A percentile compares a stretch with the other conserved stretches of the same genome.
Evolutionary conservation across 2,797 vertebrate species (phyloP).

Genomic region (Chaunax sp.): DNA sequence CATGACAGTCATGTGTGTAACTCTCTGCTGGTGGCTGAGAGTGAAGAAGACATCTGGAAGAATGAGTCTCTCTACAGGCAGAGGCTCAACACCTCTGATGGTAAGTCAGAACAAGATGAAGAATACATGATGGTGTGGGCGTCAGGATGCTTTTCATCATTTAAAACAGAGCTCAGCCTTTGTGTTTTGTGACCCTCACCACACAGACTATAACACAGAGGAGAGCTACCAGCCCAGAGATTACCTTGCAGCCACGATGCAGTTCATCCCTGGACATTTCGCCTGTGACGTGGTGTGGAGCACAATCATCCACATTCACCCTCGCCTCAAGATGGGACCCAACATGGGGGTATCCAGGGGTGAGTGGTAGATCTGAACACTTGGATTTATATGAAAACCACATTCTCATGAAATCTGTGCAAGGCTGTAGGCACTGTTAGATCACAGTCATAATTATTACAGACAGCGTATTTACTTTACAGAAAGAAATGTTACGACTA

Average conservation of each 20-base stretch:
- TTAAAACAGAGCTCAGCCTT: not conserved
- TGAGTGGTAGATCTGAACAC: conserved; percentile 37
- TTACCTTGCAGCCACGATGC: conserved; percentile 98
- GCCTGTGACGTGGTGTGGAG: conserved; percentile 95
- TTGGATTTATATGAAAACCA: too few relatives aligned
- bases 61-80: conserved; percentile 91
- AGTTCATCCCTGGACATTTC: conserved; percentile 97
- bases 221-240: conserved; percentile 96
- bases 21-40: conserved; percentile 96
- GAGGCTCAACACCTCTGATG: conserved; percentile 86
- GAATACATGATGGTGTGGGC: too few relatives aligned
- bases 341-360: conserved; percentile 92
- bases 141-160: not conserved
- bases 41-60: conserved; percentile 99
- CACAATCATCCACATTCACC: conserved; percentile 96
- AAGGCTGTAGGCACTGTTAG: too few relatives aligned
- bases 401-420: too few relatives aligned
- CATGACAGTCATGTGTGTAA: conserved; percentile 97
- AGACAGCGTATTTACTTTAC: not conserved
- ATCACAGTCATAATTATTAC: too few relatives aligned
- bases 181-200: not conserved
- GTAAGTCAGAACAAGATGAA: conserved; percentile 66
- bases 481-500: too few relatives aligned
- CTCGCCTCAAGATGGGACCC: conserved; percentile 96
- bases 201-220: conserved; percentile 90